Percentiles rank a stretch among this genome's conserved stretches.
These are phyloP conservation scores for Phaedon cochleariae DNA, from an alignment of 2,888 invertebrate species.

Conservation along the genomic window DNA sequence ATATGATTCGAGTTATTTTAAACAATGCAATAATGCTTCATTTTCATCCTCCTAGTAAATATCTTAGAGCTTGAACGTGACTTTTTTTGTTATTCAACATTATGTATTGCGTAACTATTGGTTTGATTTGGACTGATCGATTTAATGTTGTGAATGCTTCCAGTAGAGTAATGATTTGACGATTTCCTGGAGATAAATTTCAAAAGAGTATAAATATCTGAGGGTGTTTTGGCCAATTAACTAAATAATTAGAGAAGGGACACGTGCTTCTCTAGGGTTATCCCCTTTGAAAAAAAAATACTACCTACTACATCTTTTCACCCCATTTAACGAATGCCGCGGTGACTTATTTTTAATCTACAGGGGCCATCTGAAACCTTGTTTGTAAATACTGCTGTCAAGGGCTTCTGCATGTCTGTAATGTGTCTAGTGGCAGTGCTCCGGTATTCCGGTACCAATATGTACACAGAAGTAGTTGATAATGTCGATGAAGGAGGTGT, in stretches of 20 bases:
- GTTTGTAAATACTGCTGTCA: conserved; percentile 35
- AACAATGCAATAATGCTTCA: neutral
- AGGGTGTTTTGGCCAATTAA: neutral
- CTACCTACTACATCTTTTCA: neutral
- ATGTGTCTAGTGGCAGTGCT: conserved; percentile 25
- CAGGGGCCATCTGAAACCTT: conserved; percentile 18
- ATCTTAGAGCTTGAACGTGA: neutral
- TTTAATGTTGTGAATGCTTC: too few relatives aligned
- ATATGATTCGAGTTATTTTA: neutral
- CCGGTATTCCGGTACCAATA: neutral
- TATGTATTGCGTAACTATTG: too few relatives aligned
- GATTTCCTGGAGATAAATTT: too few relatives aligned
- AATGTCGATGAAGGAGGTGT: too few relatives aligned
- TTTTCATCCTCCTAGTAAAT: neutral
- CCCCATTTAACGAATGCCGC: conserved; percentile 20
- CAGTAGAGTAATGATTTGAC: too few relatives aligned
- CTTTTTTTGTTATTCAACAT: too few relatives aligned
- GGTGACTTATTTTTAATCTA: conserved; percentile 36
- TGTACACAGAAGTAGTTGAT: too few relatives aligned
- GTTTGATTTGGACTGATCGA: too few relatives aligned
- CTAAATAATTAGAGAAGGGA: neutral
- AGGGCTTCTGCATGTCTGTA: conserved; percentile 21
- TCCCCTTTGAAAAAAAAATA: neutral
- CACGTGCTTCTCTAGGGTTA: neutral
- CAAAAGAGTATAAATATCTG: neutral